Evolutionary conservation across 2,888 invertebrate genomes (phyloP), one percentile per base, ranked within the genome.

Genomic region (Palloptera scutellata): DNA sequence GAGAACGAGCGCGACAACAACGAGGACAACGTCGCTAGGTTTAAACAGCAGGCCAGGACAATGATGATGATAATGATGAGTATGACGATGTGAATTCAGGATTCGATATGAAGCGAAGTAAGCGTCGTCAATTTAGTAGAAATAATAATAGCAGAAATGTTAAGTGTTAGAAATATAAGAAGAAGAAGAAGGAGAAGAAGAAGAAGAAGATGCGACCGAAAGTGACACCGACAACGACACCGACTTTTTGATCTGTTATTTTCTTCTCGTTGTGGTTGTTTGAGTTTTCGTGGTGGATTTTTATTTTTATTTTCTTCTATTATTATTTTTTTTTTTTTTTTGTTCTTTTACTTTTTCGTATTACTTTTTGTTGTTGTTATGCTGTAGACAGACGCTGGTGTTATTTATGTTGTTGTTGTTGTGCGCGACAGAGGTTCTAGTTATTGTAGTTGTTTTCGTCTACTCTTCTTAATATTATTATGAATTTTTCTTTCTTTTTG

Each of bases 321-420:
- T 45, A 19, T 15, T 13, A 12, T 53, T 53, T 53, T 53, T 43
- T 54, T 51, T 15, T 41, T 64, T n/a, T 64, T 10, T 52, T 17
- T 43, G 17, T 63, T 55, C 45, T 63, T 20, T 40, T 57, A 10
- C n/a, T 5, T 12, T 45, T n/a, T 19, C 48, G 20, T 64, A 52
- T 9, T 11, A 13, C 13, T 54, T 42, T 64, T 58, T 48, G 48
- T 52, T 19, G 20, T 30, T 59, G 12, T 20, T 54, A 52, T 57
- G 13, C 62, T 48, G 51, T 62, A 58, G 61, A 54, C 13, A 19
- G 9, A 12, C 20, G 15, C 20, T 30, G 9, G 20, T 13, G 20
- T 30, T 30, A 30, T 15, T 48, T 2, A 4, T 30, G 30, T 6
- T 30, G 30, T 30, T 30, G 30, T 30, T 30, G 30, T 30, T 30